A percentile compares a stretch with the other conserved stretches of the same genome.
phyloP scores from a whole-genome alignment of 2,888 invertebrate species.

The Folsomia candida region DNA sequence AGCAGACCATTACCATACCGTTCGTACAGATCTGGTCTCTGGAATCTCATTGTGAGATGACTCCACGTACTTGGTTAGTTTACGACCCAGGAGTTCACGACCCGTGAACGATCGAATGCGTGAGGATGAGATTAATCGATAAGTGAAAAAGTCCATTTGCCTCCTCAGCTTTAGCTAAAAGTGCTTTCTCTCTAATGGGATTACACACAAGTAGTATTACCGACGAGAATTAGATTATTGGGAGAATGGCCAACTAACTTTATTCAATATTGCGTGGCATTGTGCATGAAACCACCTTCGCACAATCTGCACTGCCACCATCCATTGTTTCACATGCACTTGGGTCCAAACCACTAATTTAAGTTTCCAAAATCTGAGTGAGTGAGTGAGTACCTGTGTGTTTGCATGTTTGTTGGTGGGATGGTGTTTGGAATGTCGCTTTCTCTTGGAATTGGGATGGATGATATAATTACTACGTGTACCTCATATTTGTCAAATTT shows the following conservation, averaged over 20 bases:
- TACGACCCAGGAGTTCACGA: not conserved
- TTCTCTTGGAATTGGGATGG: no score
- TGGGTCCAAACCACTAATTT: no score
- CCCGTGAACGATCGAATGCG: not conserved
- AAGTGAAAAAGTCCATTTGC: constrained; percentile 7
- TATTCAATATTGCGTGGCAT: not conserved
- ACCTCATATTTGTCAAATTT: no score
- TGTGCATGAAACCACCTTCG: no score
- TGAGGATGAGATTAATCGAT: not conserved
- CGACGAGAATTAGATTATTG: not conserved
- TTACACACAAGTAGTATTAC: not conserved
- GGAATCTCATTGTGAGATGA: not conserved
- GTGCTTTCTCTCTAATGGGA: not conserved
- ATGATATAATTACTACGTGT: no score
- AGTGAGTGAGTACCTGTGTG: not conserved
- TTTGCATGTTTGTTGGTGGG: not conserved
- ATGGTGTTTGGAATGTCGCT: not conserved
- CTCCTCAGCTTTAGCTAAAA: not conserved
- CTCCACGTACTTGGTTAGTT: not conserved
- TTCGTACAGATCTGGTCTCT: not conserved
- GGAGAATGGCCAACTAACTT: not conserved
- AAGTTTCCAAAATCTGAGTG: no score
- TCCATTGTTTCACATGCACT: no score
- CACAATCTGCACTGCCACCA: no score
- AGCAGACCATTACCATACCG: not conserved